These are phyloP conservation scores for Craseonycteris thonglongyai DNA, from an alignment of 2,113 vertebrate species.

Conservation along the genomic window DNA sequence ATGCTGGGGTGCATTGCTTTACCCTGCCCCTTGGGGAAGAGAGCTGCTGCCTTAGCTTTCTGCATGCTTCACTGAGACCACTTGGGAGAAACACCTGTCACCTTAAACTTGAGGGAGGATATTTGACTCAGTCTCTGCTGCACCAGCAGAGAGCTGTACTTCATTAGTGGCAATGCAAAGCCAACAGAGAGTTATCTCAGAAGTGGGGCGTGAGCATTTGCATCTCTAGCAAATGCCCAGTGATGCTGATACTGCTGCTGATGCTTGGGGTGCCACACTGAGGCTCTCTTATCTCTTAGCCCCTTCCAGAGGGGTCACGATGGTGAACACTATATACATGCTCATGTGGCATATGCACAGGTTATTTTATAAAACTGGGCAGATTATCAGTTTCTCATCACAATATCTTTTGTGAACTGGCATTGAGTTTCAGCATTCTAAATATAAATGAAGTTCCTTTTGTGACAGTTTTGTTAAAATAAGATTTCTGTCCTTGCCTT, in stretches of 20 bases:
- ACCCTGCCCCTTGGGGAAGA: neutral
- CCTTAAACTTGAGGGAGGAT: neutral
- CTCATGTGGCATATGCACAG: neutral
- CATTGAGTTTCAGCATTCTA: neutral
- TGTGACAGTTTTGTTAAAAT: neutral
- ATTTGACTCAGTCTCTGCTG: neutral
- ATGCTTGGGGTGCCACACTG: no score
- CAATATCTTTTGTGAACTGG: neutral
- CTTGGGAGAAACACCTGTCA: neutral
- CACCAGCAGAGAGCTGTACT: accelerated
- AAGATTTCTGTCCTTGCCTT: neutral
- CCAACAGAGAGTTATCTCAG: neutral
- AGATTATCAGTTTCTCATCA: neutral
- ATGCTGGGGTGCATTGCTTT: accelerated
- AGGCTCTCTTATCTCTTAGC: accelerated
- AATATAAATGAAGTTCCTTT: neutral
- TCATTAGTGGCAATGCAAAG: neutral
- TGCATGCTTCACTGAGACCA: neutral
- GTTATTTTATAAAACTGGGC: neutral
- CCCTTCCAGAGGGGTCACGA: neutral
- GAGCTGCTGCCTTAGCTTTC: neutral
- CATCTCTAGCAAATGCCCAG: neutral
- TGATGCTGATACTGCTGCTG: no score
- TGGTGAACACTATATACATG: neutral
- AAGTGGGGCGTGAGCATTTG: neutral